phyloP scores from a whole-genome alignment of 2,888 invertebrate species.

The Lasioglossum villosulum region DNA sequence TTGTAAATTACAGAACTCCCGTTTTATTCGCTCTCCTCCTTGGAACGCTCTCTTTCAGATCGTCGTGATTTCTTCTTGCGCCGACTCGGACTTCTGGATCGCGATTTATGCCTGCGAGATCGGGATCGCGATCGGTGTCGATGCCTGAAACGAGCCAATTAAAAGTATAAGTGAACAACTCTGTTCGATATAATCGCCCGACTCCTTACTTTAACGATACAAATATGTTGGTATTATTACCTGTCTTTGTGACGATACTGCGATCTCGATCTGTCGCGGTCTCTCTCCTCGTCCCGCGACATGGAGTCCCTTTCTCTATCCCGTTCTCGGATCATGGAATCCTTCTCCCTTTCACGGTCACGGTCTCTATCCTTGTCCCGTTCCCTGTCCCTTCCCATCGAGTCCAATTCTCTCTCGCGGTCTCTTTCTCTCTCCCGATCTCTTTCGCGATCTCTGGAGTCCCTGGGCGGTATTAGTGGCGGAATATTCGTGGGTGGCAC shows the following conservation, averaged over 20 bases:
- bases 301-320: slow-evolving; percentile 82
- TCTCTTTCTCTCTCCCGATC: slow-evolving; percentile 77
- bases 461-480: slow-evolving; percentile 77
- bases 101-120: slow-evolving; percentile 88
- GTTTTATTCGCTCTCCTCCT: slow-evolving; percentile 89
- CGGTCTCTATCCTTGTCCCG: slow-evolving; percentile 75
- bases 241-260: slow-evolving; percentile 88
- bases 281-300: slow-evolving; percentile 84
- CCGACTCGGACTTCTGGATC: slow-evolving; percentile 89
- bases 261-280: slow-evolving; percentile 86
- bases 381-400: slow-evolving; percentile 76
- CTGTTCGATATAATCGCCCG: background rate
- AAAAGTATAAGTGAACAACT: background rate
- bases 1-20: slow-evolving; percentile 10
- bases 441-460: slow-evolving; percentile 77
- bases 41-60: slow-evolving; percentile 86
- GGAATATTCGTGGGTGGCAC: slow-evolving; percentile 82
- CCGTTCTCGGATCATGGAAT: slow-evolving; percentile 78
- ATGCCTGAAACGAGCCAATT: slow-evolving; percentile 70
- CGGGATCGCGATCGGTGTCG: slow-evolving; percentile 85
- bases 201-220: background rate
- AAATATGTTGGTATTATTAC: slow-evolving; percentile 81
- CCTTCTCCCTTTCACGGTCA: slow-evolving; percentile 78
- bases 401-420: slow-evolving; percentile 70
- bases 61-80: slow-evolving; percentile 90